Evolutionary conservation across 2,888 invertebrate species (phyloP).

Genomic region (Pheosia gnoma): DNA sequence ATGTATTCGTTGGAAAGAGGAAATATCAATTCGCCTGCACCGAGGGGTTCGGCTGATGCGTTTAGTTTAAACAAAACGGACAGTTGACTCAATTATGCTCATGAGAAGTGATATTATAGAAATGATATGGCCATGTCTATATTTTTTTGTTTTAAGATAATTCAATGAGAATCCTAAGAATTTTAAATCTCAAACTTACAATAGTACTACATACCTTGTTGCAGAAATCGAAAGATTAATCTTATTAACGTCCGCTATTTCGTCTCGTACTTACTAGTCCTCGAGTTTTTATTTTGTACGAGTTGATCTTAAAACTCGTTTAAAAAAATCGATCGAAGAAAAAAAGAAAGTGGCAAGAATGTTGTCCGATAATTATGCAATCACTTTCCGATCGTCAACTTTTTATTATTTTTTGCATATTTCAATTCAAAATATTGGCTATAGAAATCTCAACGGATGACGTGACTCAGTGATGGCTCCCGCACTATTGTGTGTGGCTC

Average conservation of each 20-base stretch:
- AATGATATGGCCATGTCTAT: not conserved
- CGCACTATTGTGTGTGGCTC: constrained; percentile 55
- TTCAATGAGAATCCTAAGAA: not conserved
- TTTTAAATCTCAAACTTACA: too few relatives aligned
- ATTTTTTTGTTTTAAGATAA: not conserved
- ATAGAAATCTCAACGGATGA: constrained; percentile 33
- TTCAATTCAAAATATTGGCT: constrained; percentile 9
- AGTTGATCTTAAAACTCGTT: not conserved
- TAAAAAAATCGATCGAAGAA: constrained; percentile 15
- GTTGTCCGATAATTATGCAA: constrained; percentile 23
- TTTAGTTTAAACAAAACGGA: constrained; percentile 50
- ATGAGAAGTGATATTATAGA: constrained; percentile 36
- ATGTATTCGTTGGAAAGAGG: constrained; percentile 79
- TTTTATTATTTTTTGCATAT: constrained; percentile 15
- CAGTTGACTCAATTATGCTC: constrained; percentile 65
- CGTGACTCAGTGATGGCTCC: constrained; percentile 29
- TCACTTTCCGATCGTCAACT: constrained; percentile 3
- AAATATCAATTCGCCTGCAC: constrained; percentile 78
- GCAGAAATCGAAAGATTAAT: not conserved
- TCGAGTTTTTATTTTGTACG: not conserved
- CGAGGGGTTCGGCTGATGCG: constrained; percentile 63
- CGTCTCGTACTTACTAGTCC: not conserved
- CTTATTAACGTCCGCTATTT: not conserved
- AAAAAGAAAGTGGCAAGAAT: constrained; percentile 32
- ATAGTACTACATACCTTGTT: too few relatives aligned